These are phyloP conservation scores for Cryptoblepharus egeriae DNA, from an alignment of 2,797 vertebrate genomes.

Conservation along the genomic window DNA sequence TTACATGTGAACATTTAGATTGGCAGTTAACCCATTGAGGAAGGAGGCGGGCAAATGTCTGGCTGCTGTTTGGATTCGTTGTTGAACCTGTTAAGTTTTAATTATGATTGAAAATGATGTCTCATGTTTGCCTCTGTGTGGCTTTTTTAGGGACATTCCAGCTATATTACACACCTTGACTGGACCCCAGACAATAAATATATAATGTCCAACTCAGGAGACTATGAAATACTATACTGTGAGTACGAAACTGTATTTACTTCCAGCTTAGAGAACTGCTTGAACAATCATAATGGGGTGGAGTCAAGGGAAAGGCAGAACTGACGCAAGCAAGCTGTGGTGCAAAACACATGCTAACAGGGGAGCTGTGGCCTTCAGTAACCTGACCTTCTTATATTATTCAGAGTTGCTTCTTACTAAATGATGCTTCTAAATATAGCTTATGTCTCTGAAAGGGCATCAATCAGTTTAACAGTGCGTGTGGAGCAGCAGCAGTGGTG, in stretches of 20 bases:
- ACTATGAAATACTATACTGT: conserved; percentile 99
- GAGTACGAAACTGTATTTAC: conserved; percentile 76
- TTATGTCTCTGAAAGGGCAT: conserved; percentile 66
- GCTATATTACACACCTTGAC: conserved; percentile 99
- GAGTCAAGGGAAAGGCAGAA: conserved; percentile 15
- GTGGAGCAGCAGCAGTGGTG: not conserved
- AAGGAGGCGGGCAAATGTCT: not conserved
- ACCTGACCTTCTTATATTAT: conserved; percentile 64
- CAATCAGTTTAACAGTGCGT: conserved; percentile 56
- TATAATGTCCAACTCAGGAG: conserved; percentile 99
- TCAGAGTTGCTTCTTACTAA: conserved; percentile 65
- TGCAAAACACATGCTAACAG: conserved; percentile 53
- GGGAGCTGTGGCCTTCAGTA: conserved; percentile 56
- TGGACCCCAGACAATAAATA: conserved; percentile 98
- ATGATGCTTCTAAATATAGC: conserved; percentile 68
- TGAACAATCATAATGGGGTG: conserved; percentile 26
- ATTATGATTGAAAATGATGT: conserved; percentile 3
- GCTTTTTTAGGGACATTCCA: conserved; percentile 93
- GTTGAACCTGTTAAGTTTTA: conserved; percentile 12
- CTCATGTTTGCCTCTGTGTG: conserved; percentile 38
- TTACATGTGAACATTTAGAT: conserved; percentile 26
- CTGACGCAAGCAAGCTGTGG: not conserved
- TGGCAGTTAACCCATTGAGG: not conserved
- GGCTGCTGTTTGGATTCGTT: conserved; percentile 12
- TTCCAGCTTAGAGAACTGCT: not conserved